Base-by-base conservation (phyloP, 2,888 invertebrate species). In the Agelastica alni region DNA sequence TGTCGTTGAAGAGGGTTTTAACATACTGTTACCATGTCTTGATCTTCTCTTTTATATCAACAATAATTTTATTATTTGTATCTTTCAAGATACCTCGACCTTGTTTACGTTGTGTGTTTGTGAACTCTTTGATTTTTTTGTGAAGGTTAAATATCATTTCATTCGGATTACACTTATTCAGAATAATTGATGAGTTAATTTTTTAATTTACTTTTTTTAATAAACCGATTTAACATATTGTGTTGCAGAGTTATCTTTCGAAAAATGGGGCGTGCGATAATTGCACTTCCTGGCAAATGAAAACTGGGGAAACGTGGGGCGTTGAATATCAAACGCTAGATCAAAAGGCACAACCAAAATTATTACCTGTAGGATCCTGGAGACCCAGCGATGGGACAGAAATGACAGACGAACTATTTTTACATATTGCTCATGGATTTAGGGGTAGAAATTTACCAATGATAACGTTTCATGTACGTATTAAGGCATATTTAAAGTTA, bases 351-450 rank as follows among this genome's bases (percentile, higher is more conserved):
- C 10, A 20, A 12, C 34, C 57, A 12, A 36, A 17, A 13, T 5
- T 56, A 12, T 6, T 81, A 7, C 67, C 86, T 70, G 85, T 88
- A 2, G 93, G 91, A 1, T 79, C 75, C 26, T 93, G 93, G 93
- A 83, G 84, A 53, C 86, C 90, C 0, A 80, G 84, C 22, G 81
- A 85, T 58, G 92, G 91, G 0, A 78, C 86, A 20, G 78, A 80
- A 31, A 80, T 87, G 60, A 77, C 77, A 0, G 91, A 93, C 68
- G 82, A 83, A 9, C 72, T 92, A 22, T 93, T 93, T 75, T 91
- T 92, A 0, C 92, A 93, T 68, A 81, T 88, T 0, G 81, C 80
- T 1, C 87, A 93, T 57, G 89, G 91, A 6, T 93, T 93, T 67
- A 80, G 91, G 37, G 86, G 88, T 18, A 85, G 86, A 62, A 81